Base-by-base conservation (phyloP, 1,140 invertebrate genomes). In the Atopsyche davidsoni region DNA sequence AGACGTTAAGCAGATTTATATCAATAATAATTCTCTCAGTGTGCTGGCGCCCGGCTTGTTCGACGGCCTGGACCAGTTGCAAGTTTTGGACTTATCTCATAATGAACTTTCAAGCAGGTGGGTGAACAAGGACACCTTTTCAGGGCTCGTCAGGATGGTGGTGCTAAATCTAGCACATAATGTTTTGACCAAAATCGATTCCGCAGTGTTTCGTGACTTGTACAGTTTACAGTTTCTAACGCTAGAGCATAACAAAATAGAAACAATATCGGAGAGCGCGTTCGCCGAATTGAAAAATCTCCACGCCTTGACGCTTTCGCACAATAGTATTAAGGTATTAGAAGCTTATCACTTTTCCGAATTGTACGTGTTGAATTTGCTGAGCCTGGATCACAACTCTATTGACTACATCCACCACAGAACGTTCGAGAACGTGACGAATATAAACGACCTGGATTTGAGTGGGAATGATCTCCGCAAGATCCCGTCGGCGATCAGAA, bases 21-120 rank as follows among this genome's bases (percentile, higher is more conserved):
- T 92, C 9, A 83, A 83, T 59, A 91, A 91, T 61, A 91, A 92
- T 64, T 83, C 85, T 1, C 68, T 92, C 46, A 79, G 79, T 58
- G 80, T 85, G 3, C 68, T 91, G 13, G 84, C 85, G 3, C 84
- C 86, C 1, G 85, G 86, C 2, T 61, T 91, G 11, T 77, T 92
- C 53, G 81, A 83, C 55, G 79, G 81, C 11, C 73, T 94, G 48
- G 80, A 84, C 51, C 79, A 87, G 59, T 70, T 95, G 18, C 79
- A 85, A 64, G 75, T 81, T 13, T 70, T 94, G 24, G 87, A 93
- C 66, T 67, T 92, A 22, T 86, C 84, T 13, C 64, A 73, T 51
- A 92, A 93, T 65, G 77, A 83, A 59, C 65, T 94, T n/a, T 83
- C 82, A 40, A 86, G 78, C 67, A 80, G 77, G 43, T 91, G 82